A percentile compares a stretch with the other conserved stretches of the same genome.
Conservation (phyloP, 2,113 vertebrate species). For the Macrotis lagotis region DNA sequence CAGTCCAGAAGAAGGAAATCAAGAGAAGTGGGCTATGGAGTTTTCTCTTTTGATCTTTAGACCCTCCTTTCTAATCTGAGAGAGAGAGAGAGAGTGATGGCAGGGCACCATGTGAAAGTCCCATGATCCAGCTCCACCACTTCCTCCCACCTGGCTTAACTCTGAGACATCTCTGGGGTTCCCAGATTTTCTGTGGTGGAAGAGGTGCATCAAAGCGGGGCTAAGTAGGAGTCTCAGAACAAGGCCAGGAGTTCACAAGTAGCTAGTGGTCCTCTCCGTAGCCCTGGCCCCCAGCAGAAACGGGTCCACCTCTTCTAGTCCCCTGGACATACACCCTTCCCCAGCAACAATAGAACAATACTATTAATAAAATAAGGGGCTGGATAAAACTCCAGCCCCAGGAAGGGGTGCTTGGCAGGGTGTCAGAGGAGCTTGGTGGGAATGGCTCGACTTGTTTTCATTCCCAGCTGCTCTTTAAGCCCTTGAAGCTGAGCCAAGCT, state of each 20-base stretch:
- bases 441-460: not conserved
- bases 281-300: accelerated
- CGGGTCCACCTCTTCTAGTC: not conserved
- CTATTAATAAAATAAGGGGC: accelerated
- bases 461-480: conserved; percentile 87
- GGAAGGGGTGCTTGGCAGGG: not conserved
- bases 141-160: not conserved
- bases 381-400: conserved; percentile 16
- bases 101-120: not conserved
- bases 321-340: not conserved
- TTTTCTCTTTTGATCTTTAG: not conserved
- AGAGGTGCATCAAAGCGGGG: not conserved
- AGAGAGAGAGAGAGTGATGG: not conserved
- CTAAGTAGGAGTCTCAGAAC: not conserved
- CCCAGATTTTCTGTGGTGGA: not conserved
- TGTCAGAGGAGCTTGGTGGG: accelerated
- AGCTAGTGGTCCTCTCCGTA: not conserved
- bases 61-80: not conserved
- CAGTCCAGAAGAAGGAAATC: too few relatives aligned
- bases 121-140: accelerated
- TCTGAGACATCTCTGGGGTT: not conserved
- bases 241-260: not conserved
- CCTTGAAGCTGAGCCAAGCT: conserved; percentile 86
- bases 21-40: too few relatives aligned
- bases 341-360: not conserved